Evolutionary conservation across 2,113 vertebrate species (phyloP).

Genomic region (Prunella fulvescens): DNA sequence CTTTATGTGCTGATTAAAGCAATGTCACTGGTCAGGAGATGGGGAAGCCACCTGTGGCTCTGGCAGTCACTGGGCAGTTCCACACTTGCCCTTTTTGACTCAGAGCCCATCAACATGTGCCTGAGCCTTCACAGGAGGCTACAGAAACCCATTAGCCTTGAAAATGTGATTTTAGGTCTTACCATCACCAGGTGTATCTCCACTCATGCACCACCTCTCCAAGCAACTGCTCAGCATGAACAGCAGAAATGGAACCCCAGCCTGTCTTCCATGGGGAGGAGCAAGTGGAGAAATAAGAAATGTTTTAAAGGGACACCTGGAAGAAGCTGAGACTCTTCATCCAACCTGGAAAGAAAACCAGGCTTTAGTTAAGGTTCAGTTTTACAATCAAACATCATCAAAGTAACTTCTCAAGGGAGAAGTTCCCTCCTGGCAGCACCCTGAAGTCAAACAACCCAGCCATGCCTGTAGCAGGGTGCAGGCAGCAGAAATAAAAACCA

Average conservation of each 20-base stretch:
- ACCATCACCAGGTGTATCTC: background rate
- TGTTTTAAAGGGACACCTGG: background rate
- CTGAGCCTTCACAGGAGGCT: background rate
- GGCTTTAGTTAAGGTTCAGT: background rate
- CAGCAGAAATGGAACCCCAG: background rate
- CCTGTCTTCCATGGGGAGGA: background rate
- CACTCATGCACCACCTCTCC: background rate
- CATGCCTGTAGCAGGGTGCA: rapidly evolving
- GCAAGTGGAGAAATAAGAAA: background rate
- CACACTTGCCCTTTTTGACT: background rate
- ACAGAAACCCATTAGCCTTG: background rate
- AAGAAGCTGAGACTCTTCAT: background rate
- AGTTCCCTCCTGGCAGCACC: background rate
- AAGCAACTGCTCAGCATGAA: background rate
- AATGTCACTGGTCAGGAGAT: background rate
- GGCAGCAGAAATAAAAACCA: background rate
- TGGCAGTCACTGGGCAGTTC: background rate
- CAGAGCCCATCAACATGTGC: rapidly evolving
- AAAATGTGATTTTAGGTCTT: background rate
- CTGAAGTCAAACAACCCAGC: background rate
- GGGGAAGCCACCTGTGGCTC: background rate
- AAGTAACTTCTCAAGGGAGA: background rate
- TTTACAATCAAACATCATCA: background rate
- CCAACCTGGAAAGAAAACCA: background rate
- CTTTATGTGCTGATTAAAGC: background rate